Evolutionary conservation across 2,113 vertebrate species (phyloP), one percentile per base, ranked within the genome.

Genomic region (Campylorhamphus procurvoides): DNA sequence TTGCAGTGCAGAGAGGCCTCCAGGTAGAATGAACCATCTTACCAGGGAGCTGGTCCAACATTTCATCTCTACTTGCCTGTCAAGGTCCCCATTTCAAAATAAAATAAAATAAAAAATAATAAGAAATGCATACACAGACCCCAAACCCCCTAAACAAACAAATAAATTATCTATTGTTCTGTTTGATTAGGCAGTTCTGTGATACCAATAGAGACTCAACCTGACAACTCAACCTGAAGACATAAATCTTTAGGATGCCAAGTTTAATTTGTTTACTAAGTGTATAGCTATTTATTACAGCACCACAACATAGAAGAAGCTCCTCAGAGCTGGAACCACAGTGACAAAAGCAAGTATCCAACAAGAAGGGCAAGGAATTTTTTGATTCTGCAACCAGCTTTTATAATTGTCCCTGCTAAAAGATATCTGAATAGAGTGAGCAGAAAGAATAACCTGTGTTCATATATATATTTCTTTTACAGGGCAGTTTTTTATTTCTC

Each of bases 271-370:
- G 28, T 71, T 89, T 19, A 50, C 3, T 59, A 53, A 59, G 37
- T n/a, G 17, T 16, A 10, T 40, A 81, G 49, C 28, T 73, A 17
- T 23, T 80, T 69, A 2, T 40, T 66, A 46, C 23, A 62, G 12
- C 9, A 56, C 1, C 24, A 18, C 25, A n/a, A 5, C 0, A 0
- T 8, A 52, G 42, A 78, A 62, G 29, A 11, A 69, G 19, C 2
- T 71, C 15, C 64, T 81, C 55, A 49, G 37, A 59, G 18, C 25
- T 53, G 19, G 46, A 46, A 13, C 14, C 1, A 1, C 31, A 33
- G 23, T 33, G 24, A 50, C 22, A n/a, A 84, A 42, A 2, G 3
- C 1, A 0, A 10, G 5, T 24, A 29, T 44, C 18, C n/a, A 83
- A 47, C 8, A 85, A 55, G 60, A 68, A 73, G 4, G 14, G 6